phyloP scores from a whole-genome alignment of 2,113 vertebrate species.

The Taurulus bubalis region DNA sequence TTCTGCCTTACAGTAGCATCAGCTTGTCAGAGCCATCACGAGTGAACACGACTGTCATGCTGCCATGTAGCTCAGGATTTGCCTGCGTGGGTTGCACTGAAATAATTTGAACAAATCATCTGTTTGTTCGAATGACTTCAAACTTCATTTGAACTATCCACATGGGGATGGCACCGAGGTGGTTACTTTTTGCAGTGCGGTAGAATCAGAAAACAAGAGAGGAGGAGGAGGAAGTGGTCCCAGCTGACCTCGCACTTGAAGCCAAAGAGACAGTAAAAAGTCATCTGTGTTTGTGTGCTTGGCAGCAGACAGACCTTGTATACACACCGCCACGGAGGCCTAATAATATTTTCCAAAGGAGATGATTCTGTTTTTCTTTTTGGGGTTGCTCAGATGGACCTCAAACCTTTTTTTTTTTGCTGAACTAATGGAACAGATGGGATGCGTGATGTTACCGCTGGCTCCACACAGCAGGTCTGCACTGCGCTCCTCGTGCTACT shows the following conservation, averaged over 20 bases:
- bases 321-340: conserved; percentile 59
- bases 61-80: neutral
- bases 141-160: neutral
- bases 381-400: conserved; percentile 51
- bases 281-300: conserved; percentile 78
- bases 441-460: conserved; percentile 59
- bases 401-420: conserved; percentile 42
- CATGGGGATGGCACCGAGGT: neutral
- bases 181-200: conserved; percentile 26
- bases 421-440: conserved; percentile 67
- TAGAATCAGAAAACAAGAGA: conserved; percentile 11
- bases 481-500: conserved; percentile 14
- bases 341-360: conserved; percentile 81
- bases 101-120: neutral
- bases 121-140: neutral
- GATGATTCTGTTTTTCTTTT: conserved; percentile 71
- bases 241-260: conserved; percentile 46
- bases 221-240: conserved; percentile 50
- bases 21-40: neutral
- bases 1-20: neutral
- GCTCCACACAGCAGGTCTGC: conserved; percentile 50
- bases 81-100: neutral
- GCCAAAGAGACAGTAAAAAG: conserved; percentile 66
- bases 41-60: neutral
- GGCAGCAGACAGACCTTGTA: conserved; percentile 58